Percentiles rank a stretch among this genome's conserved stretches.
These are phyloP conservation scores for Piezodorus guildinii DNA, from an alignment of 1,140 invertebrate species.

Conservation along the genomic window DNA sequence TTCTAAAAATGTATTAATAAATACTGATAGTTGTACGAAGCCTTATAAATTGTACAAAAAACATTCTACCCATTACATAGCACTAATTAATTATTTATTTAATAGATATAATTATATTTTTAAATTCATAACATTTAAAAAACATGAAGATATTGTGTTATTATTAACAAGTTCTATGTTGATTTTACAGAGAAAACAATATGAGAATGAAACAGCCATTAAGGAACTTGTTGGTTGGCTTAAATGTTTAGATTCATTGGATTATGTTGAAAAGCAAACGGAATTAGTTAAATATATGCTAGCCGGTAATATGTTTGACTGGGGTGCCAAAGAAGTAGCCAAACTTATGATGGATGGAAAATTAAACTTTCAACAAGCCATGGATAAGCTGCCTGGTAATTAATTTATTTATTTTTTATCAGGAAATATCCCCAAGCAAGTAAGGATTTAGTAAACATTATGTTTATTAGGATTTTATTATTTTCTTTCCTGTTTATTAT, in stretches of 20 bases:
- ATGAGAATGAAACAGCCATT: neutral
- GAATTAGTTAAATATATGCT: constrained; percentile 47
- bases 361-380: constrained; percentile 71
- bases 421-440: no score
- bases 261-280: constrained; percentile 40
- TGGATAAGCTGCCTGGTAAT: constrained; percentile 52
- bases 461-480: no score
- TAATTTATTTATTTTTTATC: no score
- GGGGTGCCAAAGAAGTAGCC: constrained; percentile 81
- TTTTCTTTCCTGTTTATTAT: no score
- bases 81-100: no score
- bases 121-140: no score
- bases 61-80: no score
- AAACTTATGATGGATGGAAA: constrained; percentile 61
- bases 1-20: no score
- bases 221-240: neutral
- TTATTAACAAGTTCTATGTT: neutral
- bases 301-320: constrained; percentile 90
- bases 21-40: no score
- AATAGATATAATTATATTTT: no score
- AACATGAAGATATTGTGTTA: neutral
- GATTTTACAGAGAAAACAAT: neutral
- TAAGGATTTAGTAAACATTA: no score
- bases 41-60: no score
- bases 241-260: constrained; percentile 12